Base-by-base conservation (phyloP, 64 coral and sea anemone genomes). In the Montipora capricornis region DNA sequence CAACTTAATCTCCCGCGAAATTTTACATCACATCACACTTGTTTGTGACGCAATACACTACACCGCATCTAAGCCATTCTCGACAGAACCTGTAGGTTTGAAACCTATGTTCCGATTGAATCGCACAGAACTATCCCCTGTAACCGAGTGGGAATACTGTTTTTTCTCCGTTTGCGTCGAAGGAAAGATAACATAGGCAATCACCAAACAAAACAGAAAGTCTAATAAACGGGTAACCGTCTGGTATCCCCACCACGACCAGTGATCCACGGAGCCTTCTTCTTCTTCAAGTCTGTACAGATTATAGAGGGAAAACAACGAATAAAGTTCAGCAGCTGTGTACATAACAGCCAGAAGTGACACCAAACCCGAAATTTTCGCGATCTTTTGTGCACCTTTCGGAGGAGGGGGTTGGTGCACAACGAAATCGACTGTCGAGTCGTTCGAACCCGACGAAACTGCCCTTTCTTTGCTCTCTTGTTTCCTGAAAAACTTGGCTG, bases 101-200 rank as follows among this genome's bases (percentile, higher is more conserved):
- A 78, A 7, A 17, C 49, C 5, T 4, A 73, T 47, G 45, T 86
- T 86, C 8, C 19, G 45, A 71, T 86, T 86, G 6, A 73, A 8
- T 24, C 82, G 62, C 17, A 5, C 66, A 2, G 82, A 71, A 24
- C 82, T 86, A 45, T 86, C 82, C 19, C 8, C 62, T 4, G 55
- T 61, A 11, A 17, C 15, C 0, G 81, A 83, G 5, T 59, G 11
- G 1, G 82, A 71, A 50, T 71, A 2, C 22, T 86, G 45, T 10
- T 71, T 68, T 22, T 7, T 86, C 60, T 84, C 29, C 82, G 67
- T 46, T 48, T 94, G 84, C 66, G 81, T 90, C 7, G 95, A 80
- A 46, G 95, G 95, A 47, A 93, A 96, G 24, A 96, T 93, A 1
- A 96, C 82, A 59, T 96, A 96, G 0, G 92, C 95, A 9, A 96